Base-by-base conservation (phyloP, 2,113 vertebrate genomes). In the Catharus fuscescens region DNA sequence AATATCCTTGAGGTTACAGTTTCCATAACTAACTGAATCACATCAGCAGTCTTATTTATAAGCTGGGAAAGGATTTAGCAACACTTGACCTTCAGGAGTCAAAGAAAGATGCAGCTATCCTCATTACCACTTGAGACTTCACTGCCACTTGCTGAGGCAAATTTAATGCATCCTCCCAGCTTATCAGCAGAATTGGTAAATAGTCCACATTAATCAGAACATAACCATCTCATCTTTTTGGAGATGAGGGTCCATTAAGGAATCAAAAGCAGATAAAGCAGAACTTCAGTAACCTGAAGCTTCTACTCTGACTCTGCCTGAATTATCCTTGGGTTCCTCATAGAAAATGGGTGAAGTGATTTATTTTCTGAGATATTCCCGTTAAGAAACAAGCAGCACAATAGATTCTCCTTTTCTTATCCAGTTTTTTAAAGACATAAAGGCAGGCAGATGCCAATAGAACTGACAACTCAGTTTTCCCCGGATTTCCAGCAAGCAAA, bases 121-220 rank as follows among this genome's bases (percentile, higher is more conserved):
- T 94, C 0, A 14, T 92, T 91, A 93, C 80, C 42, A 31, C 53
- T 28, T 92, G 81, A 94, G 90, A 95, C 80, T 69, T 93, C 78
- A 81, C 82, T 94, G 91, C 88, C 95, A 91, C 95, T 97, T 90
- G 83, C 83, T 61, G 86, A 96, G 42, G 66, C 53, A 86, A 60
- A 93, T 95, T 90, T 93, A 97, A 95, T 93, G 86, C 90, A 93
- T 83, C 74, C 93, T 89, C 69, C 40, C 52, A 62, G 48, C 70
- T 96, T 96, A 96, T 97, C 94, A 94, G 93, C 79, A 90, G 79
- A 64, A 97, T 96, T 80, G 82, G 88, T 94, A 92, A 97, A 95
- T 18, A 96, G 94, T 86, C 88, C 87, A 81, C 83, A 92, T 94
- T 94, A 93, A 92, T 90, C 95, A 87, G 70, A 89, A 92, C 74